These are phyloP conservation scores for Eretmocerus hayati DNA, from an alignment of 2,888 invertebrate species.

Conservation along the genomic window DNA sequence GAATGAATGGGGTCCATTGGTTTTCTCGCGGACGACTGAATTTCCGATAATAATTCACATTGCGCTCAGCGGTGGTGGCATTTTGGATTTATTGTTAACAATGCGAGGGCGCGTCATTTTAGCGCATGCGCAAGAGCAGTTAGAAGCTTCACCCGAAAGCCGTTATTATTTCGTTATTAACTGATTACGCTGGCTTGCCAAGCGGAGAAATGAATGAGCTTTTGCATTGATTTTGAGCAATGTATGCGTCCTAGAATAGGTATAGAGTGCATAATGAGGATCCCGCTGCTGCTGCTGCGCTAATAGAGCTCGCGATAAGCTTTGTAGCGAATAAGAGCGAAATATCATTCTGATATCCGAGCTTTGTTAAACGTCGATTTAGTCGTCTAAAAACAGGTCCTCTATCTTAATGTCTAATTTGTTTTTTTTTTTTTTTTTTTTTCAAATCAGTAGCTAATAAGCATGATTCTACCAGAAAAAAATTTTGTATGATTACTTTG, in stretches of 20 bases:
- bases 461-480: no score
- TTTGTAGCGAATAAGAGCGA: no score
- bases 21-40: no score
- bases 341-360: not conserved
- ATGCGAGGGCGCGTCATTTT: conserved; percentile 1
- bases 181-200: conserved; percentile 6
- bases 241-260: not conserved
- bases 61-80: no score
- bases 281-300: not conserved
- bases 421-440: not conserved
- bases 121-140: no score
- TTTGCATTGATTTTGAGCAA: conserved; percentile 7
- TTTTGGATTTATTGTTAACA: conserved; percentile 16
- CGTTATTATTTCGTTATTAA: conserved; percentile 19
- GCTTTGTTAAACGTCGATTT: not conserved
- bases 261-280: no score
- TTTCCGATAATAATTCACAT: no score
- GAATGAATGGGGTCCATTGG: no score
- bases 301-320: conserved; percentile 1
- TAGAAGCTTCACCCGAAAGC: no score
- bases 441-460: no score
- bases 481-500: no score
- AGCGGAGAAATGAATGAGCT: not conserved
- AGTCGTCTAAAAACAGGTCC: not conserved
- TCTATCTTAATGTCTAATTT: not conserved